Base-by-base conservation (phyloP, 2,113 vertebrate genomes). In the Varanus salvator region DNA sequence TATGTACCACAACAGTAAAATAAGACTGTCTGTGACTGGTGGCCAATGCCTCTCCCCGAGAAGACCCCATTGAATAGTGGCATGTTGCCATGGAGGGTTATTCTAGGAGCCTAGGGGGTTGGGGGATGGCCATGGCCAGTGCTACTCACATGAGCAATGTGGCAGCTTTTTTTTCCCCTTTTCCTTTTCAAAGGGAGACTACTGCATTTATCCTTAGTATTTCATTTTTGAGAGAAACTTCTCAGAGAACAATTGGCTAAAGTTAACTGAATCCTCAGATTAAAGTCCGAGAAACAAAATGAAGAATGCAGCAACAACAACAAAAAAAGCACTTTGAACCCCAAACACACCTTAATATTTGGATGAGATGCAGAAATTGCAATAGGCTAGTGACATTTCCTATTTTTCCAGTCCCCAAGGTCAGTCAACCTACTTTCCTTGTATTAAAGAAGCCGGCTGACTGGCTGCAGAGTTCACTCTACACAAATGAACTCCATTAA, bases 401-500 rank as follows among this genome's bases (percentile, higher is more conserved):
- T 84, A 54, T 69, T 84, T 52, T 84, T 87, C 38, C 72, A 78
- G 74, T 54, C 82, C 52, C 57, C 82, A 78, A 89, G 72, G 74
- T 89, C 82, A 85, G 81, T 48, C 60, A 72, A 44, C 64, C 12
- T 71, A 75, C 4, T 84, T 92, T 80, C 91, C 11, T 54, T 69
- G 78, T 85, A 92, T 85, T 85, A 0, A 6, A 90, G 91, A 52
- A 84, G 90, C 8, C 84, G 90, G 60, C 23, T 0, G 0, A 78
- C 12, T 80, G 52, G 87, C 83, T 84, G 89, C 44, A 66, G 90
- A 86, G 52, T 52, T 95, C 87, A 54, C 77, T 48, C 86, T 74
- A 72, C 91, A 89, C 84, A 89, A 93, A 93, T 87, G 75, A 87
- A 15, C 54, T 90, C 85, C 54, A 89, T 93, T 95, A 95, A 94